These are phyloP conservation scores for Alouatta palliata DNA, from an alignment of 2,113 vertebrate species.

Conservation along the genomic window DNA sequence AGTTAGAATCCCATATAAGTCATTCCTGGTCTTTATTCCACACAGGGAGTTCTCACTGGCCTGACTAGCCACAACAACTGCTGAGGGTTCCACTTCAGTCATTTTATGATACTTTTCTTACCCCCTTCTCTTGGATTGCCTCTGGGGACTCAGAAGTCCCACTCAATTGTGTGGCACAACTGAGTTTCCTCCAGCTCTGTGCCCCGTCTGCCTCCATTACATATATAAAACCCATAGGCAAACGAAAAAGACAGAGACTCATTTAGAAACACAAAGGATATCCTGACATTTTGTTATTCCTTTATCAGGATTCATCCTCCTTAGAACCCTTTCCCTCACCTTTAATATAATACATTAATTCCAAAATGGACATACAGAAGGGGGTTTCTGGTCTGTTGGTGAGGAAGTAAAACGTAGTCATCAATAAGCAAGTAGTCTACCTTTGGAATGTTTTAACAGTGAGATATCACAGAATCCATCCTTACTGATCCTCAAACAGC, in stretches of 20 bases:
- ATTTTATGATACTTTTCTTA: background rate
- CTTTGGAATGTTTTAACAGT: background rate
- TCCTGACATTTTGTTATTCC: background rate
- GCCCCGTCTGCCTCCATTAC: background rate
- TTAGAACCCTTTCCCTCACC: background rate
- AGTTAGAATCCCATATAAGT: background rate
- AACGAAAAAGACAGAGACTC: background rate
- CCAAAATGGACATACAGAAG: background rate
- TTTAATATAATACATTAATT: background rate
- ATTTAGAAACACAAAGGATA: background rate
- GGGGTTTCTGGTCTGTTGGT: background rate
- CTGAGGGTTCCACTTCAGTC: background rate
- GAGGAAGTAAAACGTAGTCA: constrained; percentile 13
- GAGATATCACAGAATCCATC: background rate
- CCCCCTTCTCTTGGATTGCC: background rate
- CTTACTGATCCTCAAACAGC: background rate
- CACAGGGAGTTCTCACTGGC: background rate
- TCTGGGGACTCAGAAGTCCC: background rate
- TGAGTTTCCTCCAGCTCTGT: background rate
- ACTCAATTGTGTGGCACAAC: background rate
- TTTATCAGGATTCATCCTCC: background rate
- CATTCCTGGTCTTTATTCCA: background rate
- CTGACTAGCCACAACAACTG: background rate
- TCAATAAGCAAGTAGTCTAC: background rate
- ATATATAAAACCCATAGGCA: background rate